Evolutionary conservation across 2,113 vertebrate genomes (phyloP), one percentile per base, ranked within the genome.

Genomic region (Mormyrus lacerda): DNA sequence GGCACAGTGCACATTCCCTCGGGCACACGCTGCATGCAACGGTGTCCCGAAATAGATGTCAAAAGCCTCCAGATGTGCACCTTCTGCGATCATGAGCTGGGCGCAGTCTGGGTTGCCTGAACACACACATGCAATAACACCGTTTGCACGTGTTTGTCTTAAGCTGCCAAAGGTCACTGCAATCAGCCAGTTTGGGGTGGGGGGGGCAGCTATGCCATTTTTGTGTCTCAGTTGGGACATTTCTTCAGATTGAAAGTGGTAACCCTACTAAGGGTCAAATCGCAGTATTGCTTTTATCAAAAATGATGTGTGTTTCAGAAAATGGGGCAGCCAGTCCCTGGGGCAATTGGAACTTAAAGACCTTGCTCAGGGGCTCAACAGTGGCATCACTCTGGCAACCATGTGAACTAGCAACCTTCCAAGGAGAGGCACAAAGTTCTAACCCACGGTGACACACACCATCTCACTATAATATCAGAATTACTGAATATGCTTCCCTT

Each of bases 1-100:
- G 4, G 94, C 97, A 7, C 98, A 99, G 58, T 96, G 94, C 90
- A 97, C 87, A 24, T 97, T 96, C 27, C 96, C 96, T 88, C 97
- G 95, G 82, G 96, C 96, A 39, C 97, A 97, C 0, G 97, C 97
- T 8, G 97, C 96, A 3, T 99, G 98, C 10, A 99, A 94, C 0
- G 97, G 97, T 0, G 97, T 98, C 35, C 98, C 97, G 0, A 98
- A 97, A 89, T 98, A 96, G 89, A 97, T 96, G 4, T 99, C 97
- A 0, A 97, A 97, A 0, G 97, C 97, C 92, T 98, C 98, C 91
- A 99, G 94, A 73, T 96, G 94, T 0, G 97, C 97, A 0, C 97
- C 97, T 0, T 95, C 95, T 0, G 96, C 94, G 1, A 98, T 97
- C 82, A 99, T 94, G 87, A 98, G 91, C 82, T 21, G 39, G 90